These are phyloP conservation scores for Oscheius sp. DNA, from an alignment of 2,888 invertebrate genomes.

Conservation along the genomic window DNA sequence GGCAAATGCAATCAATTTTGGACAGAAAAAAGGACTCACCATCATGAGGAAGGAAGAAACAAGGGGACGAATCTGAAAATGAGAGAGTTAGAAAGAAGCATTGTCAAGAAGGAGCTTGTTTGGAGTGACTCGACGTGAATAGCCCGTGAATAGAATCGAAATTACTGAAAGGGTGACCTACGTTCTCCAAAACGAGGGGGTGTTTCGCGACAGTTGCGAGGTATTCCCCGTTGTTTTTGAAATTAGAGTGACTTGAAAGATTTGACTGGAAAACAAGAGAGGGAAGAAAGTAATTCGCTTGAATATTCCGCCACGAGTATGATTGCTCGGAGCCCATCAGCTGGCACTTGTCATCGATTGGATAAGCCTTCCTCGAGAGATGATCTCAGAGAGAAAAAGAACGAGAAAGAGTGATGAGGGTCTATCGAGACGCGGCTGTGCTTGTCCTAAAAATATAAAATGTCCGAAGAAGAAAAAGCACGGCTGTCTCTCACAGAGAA, in stretches of 20 bases:
- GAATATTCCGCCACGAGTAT: not conserved
- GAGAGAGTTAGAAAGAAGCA: not conserved
- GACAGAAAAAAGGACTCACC: slow-evolving; percentile 20
- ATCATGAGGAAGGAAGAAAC: slow-evolving; percentile 15
- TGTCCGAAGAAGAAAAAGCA: not conserved
- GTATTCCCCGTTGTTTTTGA: not conserved
- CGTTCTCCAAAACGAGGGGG: too few species aligned
- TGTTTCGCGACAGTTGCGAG: not conserved
- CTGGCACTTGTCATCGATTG: not conserved
- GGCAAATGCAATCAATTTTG: not conserved
- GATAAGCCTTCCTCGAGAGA: not conserved
- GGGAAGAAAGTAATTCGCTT: not conserved
- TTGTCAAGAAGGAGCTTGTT: not conserved
- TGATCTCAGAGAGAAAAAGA: not conserved
- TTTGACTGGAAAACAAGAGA: not conserved
- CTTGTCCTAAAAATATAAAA: not conserved
- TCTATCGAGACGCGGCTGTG: not conserved
- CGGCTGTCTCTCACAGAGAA: not conserved
- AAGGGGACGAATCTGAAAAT: slow-evolving; percentile 7
- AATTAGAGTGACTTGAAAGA: not conserved
- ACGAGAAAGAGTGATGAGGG: not conserved
- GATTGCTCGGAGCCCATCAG: too few species aligned
- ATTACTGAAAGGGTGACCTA: too few species aligned
- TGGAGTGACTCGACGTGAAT: slow-evolving; percentile 1
- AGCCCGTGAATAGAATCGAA: not conserved